Evolutionary conservation across 1,140 invertebrate genomes (phyloP).

Genomic region (Halyomorpha halys): DNA sequence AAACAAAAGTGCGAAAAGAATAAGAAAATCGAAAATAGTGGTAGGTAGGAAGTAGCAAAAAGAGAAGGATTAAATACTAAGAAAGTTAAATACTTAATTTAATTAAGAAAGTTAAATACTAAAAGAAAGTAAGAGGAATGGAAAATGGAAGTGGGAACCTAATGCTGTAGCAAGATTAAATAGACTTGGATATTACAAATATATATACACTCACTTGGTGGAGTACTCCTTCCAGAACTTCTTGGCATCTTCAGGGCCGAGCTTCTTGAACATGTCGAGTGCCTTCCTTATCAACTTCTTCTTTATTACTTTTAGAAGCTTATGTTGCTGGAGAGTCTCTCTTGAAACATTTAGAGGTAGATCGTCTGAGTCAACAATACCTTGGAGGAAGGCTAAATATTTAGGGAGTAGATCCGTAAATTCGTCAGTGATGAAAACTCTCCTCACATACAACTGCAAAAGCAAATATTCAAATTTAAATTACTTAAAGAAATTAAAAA

Average conservation of each 20-base stretch:
- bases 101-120: too few relatives aligned
- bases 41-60: too few relatives aligned
- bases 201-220: conserved; percentile 62
- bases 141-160: too few relatives aligned
- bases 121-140: too few relatives aligned
- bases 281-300: conserved; percentile 97
- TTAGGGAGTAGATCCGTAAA: conserved; percentile 99
- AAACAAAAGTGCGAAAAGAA: too few relatives aligned
- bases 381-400: conserved; percentile 87
- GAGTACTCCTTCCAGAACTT: conserved; percentile 99
- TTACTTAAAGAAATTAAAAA: too few relatives aligned
- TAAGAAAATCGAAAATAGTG: too few relatives aligned
- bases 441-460: conserved; percentile 73
- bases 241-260: conserved; percentile 80
- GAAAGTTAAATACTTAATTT: too few relatives aligned
- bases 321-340: conserved; percentile 97
- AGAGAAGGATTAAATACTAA: too few relatives aligned
- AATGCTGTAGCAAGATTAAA: too few relatives aligned
- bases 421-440: conserved; percentile 99
- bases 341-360: conserved; percentile 95
- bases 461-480: not conserved
- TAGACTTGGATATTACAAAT: too few relatives aligned
- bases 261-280: conserved; percentile 96
- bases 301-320: conserved; percentile 97
- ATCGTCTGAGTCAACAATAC: conserved; percentile 99